Conservation (phyloP, 2,888 invertebrate genomes). For the Cephus pygmeus region DNA sequence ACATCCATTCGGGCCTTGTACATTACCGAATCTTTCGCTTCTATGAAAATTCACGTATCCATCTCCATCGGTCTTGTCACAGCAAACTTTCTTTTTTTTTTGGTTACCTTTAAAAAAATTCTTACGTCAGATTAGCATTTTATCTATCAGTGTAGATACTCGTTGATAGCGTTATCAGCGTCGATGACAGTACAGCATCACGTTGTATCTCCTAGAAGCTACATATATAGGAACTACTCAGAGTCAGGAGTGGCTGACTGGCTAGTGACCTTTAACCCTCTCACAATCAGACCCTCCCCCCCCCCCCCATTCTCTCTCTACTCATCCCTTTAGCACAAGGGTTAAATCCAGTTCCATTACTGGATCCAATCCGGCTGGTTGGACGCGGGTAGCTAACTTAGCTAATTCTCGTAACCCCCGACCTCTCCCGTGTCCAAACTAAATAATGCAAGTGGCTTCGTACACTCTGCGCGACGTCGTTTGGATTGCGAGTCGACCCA, state of each 20-base stretch:
- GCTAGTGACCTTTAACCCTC: not conserved
- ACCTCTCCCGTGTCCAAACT: conserved; percentile 6
- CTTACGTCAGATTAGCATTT: not conserved
- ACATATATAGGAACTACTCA: not conserved
- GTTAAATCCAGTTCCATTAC: conserved; percentile 53
- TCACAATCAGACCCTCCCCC: not conserved
- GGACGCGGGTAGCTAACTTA: conserved; percentile 44
- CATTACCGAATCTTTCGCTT: not conserved
- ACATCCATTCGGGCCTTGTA: not conserved
- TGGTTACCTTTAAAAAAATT: not conserved
- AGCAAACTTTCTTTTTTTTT: not conserved
- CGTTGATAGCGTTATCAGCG: not conserved
- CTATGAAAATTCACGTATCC: not conserved
- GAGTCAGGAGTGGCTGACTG: not conserved
- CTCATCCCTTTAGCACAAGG: conserved; percentile 26
- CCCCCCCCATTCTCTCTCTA: not conserved
- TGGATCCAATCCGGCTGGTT: conserved; percentile 47
- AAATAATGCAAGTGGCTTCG: conserved; percentile 16
- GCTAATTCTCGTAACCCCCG: conserved; percentile 45
- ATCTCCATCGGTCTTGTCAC: too few relatives aligned
- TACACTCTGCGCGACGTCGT: not conserved
- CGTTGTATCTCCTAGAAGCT: not conserved
- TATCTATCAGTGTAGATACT: not conserved
- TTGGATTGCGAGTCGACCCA: not conserved
- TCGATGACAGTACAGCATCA: not conserved